A percentile compares a stretch with the other conserved stretches of the same genome.
Conservation (phyloP, 2,113 vertebrate genomes). For the Silurus glanis region DNA sequence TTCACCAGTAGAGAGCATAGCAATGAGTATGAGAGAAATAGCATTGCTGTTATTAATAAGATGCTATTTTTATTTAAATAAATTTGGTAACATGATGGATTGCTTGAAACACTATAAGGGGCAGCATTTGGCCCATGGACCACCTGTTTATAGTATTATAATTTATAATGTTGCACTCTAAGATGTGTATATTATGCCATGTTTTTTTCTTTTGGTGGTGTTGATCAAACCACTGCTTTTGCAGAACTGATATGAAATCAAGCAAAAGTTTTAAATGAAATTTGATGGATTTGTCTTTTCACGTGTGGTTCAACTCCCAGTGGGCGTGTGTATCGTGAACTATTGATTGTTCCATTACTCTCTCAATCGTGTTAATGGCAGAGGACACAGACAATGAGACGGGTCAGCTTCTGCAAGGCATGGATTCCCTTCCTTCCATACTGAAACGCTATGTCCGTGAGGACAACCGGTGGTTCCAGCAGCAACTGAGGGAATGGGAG, state of each 20-base stretch:
- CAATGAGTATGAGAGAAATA: neutral
- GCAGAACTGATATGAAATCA: neutral
- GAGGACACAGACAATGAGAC: constrained; percentile 69
- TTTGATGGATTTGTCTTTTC: neutral
- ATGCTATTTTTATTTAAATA: neutral
- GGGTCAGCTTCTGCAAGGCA: constrained; percentile 73
- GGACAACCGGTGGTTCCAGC: constrained; percentile 90
- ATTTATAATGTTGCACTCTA: neutral
- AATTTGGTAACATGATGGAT: neutral
- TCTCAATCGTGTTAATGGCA: constrained; percentile 10
- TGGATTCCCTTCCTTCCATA: constrained; percentile 77
- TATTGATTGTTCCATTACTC: neutral
- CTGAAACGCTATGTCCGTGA: constrained; percentile 84
- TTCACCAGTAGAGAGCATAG: neutral
- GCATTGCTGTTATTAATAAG: neutral
- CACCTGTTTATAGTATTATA: neutral
- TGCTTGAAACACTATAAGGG: constrained; percentile 2
- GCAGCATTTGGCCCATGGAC: neutral
- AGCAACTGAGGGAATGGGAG: constrained; percentile 89
- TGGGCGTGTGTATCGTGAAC: neutral
- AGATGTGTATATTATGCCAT: neutral
- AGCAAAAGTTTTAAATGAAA: neutral
- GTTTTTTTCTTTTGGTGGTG: neutral
- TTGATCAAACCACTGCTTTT: neutral
- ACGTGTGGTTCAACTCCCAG: neutral